Evolutionary conservation across 2,113 vertebrate species (phyloP), one percentile per base, ranked within the genome.

Genomic region (Hymenochirus boettgeri): DNA sequence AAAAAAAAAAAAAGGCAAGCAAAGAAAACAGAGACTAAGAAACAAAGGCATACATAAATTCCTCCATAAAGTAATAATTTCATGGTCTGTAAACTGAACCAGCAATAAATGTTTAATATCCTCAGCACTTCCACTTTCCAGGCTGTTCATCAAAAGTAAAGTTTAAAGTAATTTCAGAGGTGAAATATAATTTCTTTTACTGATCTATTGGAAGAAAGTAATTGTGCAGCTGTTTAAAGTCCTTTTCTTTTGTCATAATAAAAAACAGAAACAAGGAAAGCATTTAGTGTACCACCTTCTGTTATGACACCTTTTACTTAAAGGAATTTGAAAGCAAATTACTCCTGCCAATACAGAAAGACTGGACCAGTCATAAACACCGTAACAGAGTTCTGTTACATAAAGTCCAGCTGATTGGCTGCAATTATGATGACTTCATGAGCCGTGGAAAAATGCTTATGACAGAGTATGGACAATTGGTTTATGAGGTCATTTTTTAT

Each of bases 81-180:
- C 64, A 66, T 58, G 64, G 64, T 51, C 54, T 66, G 64, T 58
- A 66, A 66, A 66, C 64, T 26, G 55, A 39, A 57, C 54, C 10
- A 57, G 63, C 55, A 58, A 58, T 58, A 66, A 66, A 66, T 51
- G 64, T 31, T 66, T 58, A 58, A 66, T 66, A 66, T 39, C 27
- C 23, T 25, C 63, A 8, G 55, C 21, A 35, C 45, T 37, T 29
- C 39, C 55, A 15, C 45, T 58, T 51, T 66, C 54, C 55, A 22
- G 64, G 17, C 55, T 58, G 22, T 27, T 66, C 64, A 58, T 66
- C 64, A 66, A 66, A 58, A 57, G 45, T 65, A 57, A 50, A 48
- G 54, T 57, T 65, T 57, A 37, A 24, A 35, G 27, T n/a, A 37
- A 65, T 50, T 57, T 58, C 24, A 7, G 17, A 50, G 46, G 45